Base-by-base conservation (phyloP, 2,113 vertebrate species). In the Calonectris borealis region DNA sequence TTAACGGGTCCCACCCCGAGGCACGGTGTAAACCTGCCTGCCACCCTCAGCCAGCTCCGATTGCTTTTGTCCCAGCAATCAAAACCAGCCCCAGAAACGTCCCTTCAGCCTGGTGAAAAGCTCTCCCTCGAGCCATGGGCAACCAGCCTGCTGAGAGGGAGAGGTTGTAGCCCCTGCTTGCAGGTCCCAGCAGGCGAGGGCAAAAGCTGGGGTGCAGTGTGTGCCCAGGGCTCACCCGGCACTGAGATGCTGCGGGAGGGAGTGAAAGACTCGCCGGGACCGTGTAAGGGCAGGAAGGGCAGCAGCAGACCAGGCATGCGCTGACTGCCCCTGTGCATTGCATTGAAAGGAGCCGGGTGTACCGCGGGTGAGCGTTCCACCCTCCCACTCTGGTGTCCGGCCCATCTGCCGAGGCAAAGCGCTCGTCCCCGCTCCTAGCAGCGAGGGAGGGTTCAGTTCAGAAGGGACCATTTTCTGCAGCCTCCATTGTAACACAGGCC, bases 121-220 rank as follows among this genome's bases (percentile, higher is more conserved):
- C 58, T 65, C 38, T 40, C 40, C 46, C 34, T 42, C 0, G 1
- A 60, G 22, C 57, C 3, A 0, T 24, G 38, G 13, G 58, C 1
- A 1, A 22, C 36, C 32, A 65, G 51, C 32, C 34, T 58, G 19
- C 34, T 65, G 26, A 71, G 44, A 64, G 32, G 22, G 21, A 55
- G 40, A 86, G 64, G n/a, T 1, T 79, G 36, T 21, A 49, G 46
- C 40, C 42, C 15, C 15, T 0, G 0, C 49, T 70, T 38, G 55
- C 44, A 12, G 16, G 27, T 21, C 22, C 2, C 3, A 34, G 55
- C 26, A 54, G 13, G 11, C 1, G 5, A 29, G 8, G n/a, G n/a
- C 55, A 36, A n/a, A 55, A 86, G 14, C 51, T 70, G 60, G 34
- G 46, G 65, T 1, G 7, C 34, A 44, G 65, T 1, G 27, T 20